Conservation (phyloP, 64 coral and sea anemone species). For the Actinia equina region DNA sequence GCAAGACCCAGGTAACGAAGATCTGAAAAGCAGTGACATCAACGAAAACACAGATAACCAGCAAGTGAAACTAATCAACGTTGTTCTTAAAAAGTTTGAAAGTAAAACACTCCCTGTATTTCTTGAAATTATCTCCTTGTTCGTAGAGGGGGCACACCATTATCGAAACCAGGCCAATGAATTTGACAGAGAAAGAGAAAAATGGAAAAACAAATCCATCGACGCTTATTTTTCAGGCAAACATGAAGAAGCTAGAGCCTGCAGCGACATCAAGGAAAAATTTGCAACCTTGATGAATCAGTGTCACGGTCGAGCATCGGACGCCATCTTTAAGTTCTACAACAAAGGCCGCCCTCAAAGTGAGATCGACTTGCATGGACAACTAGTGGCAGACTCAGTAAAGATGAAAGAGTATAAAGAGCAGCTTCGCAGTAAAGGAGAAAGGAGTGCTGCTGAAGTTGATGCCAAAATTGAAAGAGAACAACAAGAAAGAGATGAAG, state of each 20-base stretch:
- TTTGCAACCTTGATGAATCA: conserved; percentile 40
- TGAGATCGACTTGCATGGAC: conserved; percentile 49
- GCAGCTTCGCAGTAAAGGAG: conserved; percentile 9
- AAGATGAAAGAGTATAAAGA: neutral
- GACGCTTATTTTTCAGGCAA: neutral
- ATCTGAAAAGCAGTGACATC: neutral
- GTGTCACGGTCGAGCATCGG: conserved; percentile 21
- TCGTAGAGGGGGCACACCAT: conserved; percentile 3
- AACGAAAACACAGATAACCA: neutral
- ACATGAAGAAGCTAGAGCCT: neutral
- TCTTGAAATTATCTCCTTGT: neutral
- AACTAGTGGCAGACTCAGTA: conserved; percentile 48
- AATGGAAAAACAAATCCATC: conserved; percentile 28
- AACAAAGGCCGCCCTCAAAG: conserved; percentile 14
- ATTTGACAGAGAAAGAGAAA: conserved; percentile 29
- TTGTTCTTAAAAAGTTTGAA: neutral
- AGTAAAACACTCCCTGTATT: neutral
- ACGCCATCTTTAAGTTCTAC: conserved; percentile 33
- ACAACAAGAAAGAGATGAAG: conserved; percentile 41
- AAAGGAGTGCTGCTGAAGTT: neutral
- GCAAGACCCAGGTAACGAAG: neutral
- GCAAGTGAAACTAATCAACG: neutral
- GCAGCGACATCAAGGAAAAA: conserved; percentile 22
- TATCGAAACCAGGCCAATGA: conserved; percentile 26
- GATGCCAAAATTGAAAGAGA: conserved; percentile 23